Base-by-base conservation (phyloP, 2,888 invertebrate genomes). In the Prenolepis imparis region DNA sequence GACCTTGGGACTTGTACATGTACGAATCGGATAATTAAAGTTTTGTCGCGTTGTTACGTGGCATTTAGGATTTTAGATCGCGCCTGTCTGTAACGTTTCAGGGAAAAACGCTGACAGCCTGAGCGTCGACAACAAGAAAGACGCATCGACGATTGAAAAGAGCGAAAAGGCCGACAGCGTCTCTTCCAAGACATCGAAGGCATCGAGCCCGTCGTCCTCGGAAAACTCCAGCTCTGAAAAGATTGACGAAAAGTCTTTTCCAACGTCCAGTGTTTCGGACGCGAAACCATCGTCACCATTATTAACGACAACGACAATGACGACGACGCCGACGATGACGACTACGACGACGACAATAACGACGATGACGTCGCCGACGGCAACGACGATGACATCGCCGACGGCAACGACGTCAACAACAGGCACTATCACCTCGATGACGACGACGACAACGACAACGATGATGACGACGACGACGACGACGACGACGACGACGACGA, bases 211-310 rank as follows among this genome's bases (percentile, higher is more conserved):
- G 1, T 92, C 93, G 8, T 92, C 93, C 8, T 94, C 93, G 24
- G 94, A 93, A 67, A 94, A 94, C 57, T 94, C 94, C 28, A 94
- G 93, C 48, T 94, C 93, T 3, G 94, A 94, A 85, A 92, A 90
- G 84, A 92, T 94, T 77, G 94, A 94, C 84, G 92, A 93, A 57
- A 94, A 93, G 55, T 93, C 92, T 1, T 91, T 90, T 74, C 78
- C 89, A 28, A 91, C 91, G 36, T 90, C 91, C 59, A 92, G 90
- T 75, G 84, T 89, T n/a, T 89, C 92, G 12, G 93, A 93, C 59
- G n/a, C 84, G 74, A 84, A 88, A 39, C 61, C 82, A 18, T 24
- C 86, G 12, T 68, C 77, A 1, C 52, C 85, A 36, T 44, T 12
- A 41, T 39, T 55, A 57, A 36, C 55, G 6, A 36, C 57, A 21